Evolutionary conservation across 2,113 vertebrate genomes (phyloP), one percentile per base, ranked within the genome.

Genomic region (Gavia stellata): DNA sequence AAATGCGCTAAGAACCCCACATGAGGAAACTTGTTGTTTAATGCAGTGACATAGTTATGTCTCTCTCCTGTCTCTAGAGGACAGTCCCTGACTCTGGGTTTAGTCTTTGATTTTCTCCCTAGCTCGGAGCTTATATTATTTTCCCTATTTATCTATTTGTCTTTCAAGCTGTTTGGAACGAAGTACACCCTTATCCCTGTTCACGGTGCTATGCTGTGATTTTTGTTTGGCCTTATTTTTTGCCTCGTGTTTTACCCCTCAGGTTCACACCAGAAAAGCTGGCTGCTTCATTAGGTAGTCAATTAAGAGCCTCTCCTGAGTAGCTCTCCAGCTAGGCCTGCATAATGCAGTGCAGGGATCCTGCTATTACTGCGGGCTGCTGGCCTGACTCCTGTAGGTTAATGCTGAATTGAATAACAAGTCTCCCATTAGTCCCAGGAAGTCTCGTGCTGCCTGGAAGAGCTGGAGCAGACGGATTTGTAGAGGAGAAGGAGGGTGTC

Each of bases 301-400:
- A 96, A 93, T 97, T 96, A 96, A 96, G 73, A 96, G 80, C 77
- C 92, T 86, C 79, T 96, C 83, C 88, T 91, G 90, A 91, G 92
- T 44, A 90, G 90, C 85, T 96, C 92, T 98, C 96, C 96, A 96
- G 96, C 96, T 96, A 94, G 95, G 94, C 70, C 90, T 83, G 52
- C 90, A 88, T 95, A 96, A 92, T 58, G 85, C 17, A 19, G 82
- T 52, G 68, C 53, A 12, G 81, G 62, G 83, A 97, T 96, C 93
- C 90, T 94, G 84, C 94, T 89, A 91, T 56, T 91, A 90, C 93
- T 73, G 53, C 17, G 4, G 49, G 83, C 93, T 88, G 91, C 78
- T 42, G 33, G 90, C 91, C 92, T 78, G 59, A 89, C 86, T 94
- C 74, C 14, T 73, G 31, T 81, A 66, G 68, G 95, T 92, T 96